Percentiles rank a stretch among this genome's conserved stretches.
Conservation (phyloP, 2,113 vertebrate genomes). For the Hippocampus guttulatus region DNA sequence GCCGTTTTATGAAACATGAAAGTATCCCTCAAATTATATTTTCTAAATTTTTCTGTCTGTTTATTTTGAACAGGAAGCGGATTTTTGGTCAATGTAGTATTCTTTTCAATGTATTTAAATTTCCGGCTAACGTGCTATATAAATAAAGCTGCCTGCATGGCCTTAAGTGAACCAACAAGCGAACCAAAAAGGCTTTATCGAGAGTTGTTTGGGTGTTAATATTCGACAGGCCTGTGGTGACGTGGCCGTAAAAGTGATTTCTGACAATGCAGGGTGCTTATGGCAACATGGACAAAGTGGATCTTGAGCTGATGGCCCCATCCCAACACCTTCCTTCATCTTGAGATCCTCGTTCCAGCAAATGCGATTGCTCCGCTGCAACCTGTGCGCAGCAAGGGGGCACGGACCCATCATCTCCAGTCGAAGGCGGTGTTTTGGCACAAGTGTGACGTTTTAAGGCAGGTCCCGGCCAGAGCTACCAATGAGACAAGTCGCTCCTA, state of each 20-base stretch:
- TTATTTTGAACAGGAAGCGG: no score
- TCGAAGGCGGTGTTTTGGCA: conserved; percentile 70
- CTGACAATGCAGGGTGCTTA: conserved; percentile 40
- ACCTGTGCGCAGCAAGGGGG: conserved; percentile 60
- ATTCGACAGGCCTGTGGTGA: conserved; percentile 43
- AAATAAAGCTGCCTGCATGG: neutral
- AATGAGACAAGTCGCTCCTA: conserved; percentile 71
- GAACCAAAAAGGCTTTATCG: neutral
- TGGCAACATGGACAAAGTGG: conserved; percentile 49
- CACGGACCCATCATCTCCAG: conserved; percentile 36
- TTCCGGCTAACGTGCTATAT: no score
- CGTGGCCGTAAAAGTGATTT: conserved; percentile 54
- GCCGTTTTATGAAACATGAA: no score
- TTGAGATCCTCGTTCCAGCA: conserved; percentile 13
- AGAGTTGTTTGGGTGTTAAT: conserved; percentile 1
- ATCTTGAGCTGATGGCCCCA: conserved; percentile 32
- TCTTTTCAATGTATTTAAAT: no score
- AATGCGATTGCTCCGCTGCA: conserved; percentile 56
- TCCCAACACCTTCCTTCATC: conserved; percentile 34
- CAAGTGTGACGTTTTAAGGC: conserved; percentile 71
- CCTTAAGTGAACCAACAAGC: neutral
- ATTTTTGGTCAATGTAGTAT: no score
- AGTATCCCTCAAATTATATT: no score
- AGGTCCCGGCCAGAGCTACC: conserved; percentile 71
- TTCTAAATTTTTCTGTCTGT: no score